Base-by-base conservation (phyloP, 2,113 vertebrate species). In the Cavia aperea region DNA sequence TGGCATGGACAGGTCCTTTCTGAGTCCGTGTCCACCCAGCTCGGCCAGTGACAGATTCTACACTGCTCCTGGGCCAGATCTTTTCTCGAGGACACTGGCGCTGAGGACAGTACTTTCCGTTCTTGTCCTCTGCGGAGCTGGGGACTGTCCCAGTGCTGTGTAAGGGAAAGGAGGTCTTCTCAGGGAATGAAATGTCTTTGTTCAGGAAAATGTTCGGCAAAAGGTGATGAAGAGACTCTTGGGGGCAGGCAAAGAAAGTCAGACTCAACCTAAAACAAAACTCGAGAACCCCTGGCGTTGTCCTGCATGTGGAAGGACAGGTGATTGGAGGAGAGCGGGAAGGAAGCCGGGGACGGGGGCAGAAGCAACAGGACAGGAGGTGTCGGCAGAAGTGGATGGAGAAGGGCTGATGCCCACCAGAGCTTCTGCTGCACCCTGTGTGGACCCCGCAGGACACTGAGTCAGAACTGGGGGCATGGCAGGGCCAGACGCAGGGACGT, bases 321-420 rank as follows among this genome's bases (percentile, higher is more conserved):
- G 72, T 5, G 6, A 51, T 10, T 43, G 63, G 54, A 36, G 68
- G 24, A 23, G 31, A 43, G 43, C 9, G 3, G 54, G 7, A 5
- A 43, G 46, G 11, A 21, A 54, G 18, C 7, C 1, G 60, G 9
- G 23, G 81, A 26, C 18, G 15, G 8, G 24, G 49, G 16, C 16
- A 13, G 1, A 18, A 11, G 36, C 60, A 9, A 56, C 15, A 24
- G 5, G 29, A 51, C 15, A 31, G 5, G 5, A 29, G 0, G 16
- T 7, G 26, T 1, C 21, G 70, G 70, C 49, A 46, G 86, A 66
- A 33, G 29, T 0, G 49, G 89, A 78, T 2, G 11, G 2, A 13
- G 63, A 29, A 2, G 68, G 65, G 31, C 51, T 23, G 5, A 26
- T 7, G 4, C 33, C 15, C 7, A 16, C 12, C 63, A 16, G 39